A percentile compares a stretch with the other conserved stretches of the same genome.
Evolutionary conservation across 2,888 invertebrate species (phyloP).

Genomic region (Eremobia ochroleuca): DNA sequence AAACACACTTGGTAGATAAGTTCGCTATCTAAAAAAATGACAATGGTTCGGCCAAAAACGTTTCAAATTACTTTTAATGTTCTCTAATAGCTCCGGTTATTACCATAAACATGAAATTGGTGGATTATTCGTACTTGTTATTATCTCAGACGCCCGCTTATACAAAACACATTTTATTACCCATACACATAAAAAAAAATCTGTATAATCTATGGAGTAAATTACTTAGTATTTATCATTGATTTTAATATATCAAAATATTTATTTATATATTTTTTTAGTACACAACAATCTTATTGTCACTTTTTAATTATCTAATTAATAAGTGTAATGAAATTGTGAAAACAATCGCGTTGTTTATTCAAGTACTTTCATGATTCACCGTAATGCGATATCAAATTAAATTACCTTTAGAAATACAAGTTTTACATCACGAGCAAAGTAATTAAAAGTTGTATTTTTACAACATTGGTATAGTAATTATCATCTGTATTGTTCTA

Average conservation of each 20-base stretch:
- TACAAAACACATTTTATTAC: neutral
- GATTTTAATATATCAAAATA: too few species aligned
- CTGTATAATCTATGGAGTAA: neutral
- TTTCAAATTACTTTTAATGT: slow-evolving; percentile 38
- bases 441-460: slow-evolving; percentile 25
- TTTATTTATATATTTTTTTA: neutral
- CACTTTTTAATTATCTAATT: slow-evolving; percentile 38
- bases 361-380: slow-evolving; percentile 35
- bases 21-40: slow-evolving; percentile 2
- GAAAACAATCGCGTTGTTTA: slow-evolving; percentile 37
- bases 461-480: slow-evolving; percentile 7
- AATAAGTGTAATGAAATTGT: slow-evolving; percentile 36
- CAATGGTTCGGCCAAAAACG: slow-evolving; percentile 9
- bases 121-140: slow-evolving; percentile 3
- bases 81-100: slow-evolving; percentile 1
- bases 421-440: slow-evolving; percentile 14
- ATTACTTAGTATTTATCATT: neutral
- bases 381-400: slow-evolving; percentile 35
- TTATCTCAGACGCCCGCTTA: slow-evolving; percentile 1
- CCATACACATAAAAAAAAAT: neutral
- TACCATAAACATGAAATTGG: slow-evolving; percentile 26
- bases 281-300: slow-evolving; percentile 15
- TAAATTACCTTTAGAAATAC: slow-evolving; percentile 32
- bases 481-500: slow-evolving; percentile 29
- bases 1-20: neutral